A percentile compares a stretch with the other conserved stretches of the same genome.
phyloP scores from a whole-genome alignment of 2,113 vertebrate species.

The Peromyscus californicus region DNA sequence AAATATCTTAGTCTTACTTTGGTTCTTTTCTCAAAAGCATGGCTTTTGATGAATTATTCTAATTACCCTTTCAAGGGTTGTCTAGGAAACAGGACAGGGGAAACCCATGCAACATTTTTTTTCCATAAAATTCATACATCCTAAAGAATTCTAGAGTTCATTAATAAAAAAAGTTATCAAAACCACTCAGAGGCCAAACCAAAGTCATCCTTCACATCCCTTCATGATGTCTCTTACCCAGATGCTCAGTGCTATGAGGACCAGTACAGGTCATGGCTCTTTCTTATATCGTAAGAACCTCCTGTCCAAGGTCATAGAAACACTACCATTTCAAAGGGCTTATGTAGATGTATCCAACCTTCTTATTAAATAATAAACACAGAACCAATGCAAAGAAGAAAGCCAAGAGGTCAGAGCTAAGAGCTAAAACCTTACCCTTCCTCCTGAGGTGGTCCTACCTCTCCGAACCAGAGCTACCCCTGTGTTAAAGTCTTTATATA shows the following conservation, averaged over 20 bases:
- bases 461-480: too few relatives aligned
- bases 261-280: not conserved
- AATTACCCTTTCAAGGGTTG: not conserved
- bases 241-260: not conserved
- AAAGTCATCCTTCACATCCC: not conserved
- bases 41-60: not conserved
- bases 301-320: not conserved
- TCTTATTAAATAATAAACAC: too few relatives aligned
- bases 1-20: not conserved
- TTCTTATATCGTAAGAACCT: not conserved
- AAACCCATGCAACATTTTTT: not conserved
- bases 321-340: not conserved
- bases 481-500: too few relatives aligned
- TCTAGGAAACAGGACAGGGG: not conserved
- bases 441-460: too few relatives aligned
- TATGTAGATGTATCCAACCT: too few relatives aligned
- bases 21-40: not conserved
- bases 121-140: not conserved
- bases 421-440: too few relatives aligned
- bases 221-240: rapidly evolving
- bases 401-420: too few relatives aligned
- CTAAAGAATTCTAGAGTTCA: not conserved
- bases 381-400: too few relatives aligned
- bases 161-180: not conserved
- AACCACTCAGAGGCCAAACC: not conserved